Evolutionary conservation across 1,140 invertebrate species (phyloP).

Genomic region (Drosophila pseudoobscura): DNA sequence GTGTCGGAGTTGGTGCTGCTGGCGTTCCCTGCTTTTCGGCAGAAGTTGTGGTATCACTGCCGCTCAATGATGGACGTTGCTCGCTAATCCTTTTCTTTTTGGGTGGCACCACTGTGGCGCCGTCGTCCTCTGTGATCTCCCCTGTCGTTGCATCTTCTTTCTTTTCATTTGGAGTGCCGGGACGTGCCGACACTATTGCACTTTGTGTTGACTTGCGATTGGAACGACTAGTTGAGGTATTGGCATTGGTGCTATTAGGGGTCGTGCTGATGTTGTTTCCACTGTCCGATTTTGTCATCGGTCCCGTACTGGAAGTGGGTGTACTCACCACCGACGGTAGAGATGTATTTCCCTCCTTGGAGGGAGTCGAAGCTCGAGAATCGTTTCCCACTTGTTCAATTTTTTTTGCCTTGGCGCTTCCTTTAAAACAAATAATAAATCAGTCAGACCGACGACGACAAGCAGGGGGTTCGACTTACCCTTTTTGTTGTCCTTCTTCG

Average conservation of each 20-base stretch:
- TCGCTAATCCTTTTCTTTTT: constrained; percentile 64
- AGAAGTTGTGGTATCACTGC: constrained; percentile 34
- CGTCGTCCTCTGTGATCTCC: constrained; percentile 58
- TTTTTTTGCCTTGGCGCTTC: constrained; percentile 71
- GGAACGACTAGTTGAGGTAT: constrained; percentile 45
- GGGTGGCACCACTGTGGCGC: constrained; percentile 26
- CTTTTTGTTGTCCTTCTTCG: constrained; percentile 87
- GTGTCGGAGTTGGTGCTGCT: constrained; percentile 9
- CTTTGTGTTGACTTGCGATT: constrained; percentile 66
- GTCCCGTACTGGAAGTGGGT: constrained; percentile 17
- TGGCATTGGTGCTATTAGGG: constrained; percentile 20
- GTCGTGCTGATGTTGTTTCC: constrained; percentile 15
- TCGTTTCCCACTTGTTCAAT: constrained; percentile 81
- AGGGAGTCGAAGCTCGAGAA: constrained; percentile 88
- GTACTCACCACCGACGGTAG: constrained; percentile 18
- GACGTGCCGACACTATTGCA: constrained; percentile 12
- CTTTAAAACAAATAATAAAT: constrained; percentile 4
- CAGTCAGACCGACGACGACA: not conserved
- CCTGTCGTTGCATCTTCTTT: constrained; percentile 50
- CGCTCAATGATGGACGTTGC: constrained; percentile 46
- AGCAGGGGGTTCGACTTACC: constrained; percentile 67
- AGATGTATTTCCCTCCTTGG: constrained; percentile 74
- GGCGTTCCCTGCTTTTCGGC: constrained; percentile 22
- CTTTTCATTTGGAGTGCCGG: constrained; percentile 50
- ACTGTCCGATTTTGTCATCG: constrained; percentile 36